phyloP scores from a whole-genome alignment of 1,140 invertebrate genomes.

The Chionoecetes opilio region DNA sequence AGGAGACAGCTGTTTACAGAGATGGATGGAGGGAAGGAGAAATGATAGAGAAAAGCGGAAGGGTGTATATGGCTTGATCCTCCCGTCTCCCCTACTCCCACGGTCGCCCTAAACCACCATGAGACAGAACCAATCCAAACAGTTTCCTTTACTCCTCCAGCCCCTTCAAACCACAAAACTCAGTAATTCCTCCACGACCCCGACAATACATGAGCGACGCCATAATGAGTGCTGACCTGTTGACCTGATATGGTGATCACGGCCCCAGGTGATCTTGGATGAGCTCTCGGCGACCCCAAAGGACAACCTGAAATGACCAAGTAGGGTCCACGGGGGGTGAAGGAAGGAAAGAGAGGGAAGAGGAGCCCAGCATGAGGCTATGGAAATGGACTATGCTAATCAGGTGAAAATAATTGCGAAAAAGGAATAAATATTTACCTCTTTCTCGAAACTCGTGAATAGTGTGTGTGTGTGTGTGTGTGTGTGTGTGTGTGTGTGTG shows the following conservation, averaged over 20 bases:
- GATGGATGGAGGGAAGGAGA: background rate
- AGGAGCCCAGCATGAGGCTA: background rate
- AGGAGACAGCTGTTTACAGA: background rate
- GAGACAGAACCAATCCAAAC: conserved; percentile 8
- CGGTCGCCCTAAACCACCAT: background rate
- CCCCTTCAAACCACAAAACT: background rate
- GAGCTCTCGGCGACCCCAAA: background rate
- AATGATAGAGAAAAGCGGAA: background rate
- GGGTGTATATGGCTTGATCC: background rate
- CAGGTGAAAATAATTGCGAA: background rate
- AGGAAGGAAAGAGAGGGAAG: background rate
- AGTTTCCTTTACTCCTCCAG: background rate
- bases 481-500: conserved; percentile 27
- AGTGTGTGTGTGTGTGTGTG: background rate
- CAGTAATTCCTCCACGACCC: conserved; percentile 2
- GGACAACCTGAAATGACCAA: background rate
- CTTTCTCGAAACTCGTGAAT: background rate
- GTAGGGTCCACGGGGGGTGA: background rate
- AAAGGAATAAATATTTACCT: background rate
- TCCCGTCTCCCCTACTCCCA: background rate
- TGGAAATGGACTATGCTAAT: conserved; percentile 9
- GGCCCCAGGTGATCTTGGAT: background rate
- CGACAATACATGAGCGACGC: background rate
- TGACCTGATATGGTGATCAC: conserved; percentile 8
- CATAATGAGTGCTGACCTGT: background rate